Conservation (phyloP, 2,797 vertebrate species). For the Manis javanica region DNA sequence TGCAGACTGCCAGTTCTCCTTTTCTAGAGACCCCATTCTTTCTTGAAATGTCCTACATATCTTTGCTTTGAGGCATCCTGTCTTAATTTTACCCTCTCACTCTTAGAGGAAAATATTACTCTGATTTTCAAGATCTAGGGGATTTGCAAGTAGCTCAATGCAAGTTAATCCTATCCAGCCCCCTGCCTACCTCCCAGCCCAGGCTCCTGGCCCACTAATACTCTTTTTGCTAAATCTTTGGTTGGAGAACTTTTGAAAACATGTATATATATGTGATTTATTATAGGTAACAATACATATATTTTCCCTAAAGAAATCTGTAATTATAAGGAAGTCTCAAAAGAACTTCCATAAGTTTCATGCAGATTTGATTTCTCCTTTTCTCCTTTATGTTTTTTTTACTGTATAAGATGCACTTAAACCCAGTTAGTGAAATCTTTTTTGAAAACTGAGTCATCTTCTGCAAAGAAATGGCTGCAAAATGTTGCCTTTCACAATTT, state of each 20-base stretch:
- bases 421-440: background rate
- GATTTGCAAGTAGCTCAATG: background rate
- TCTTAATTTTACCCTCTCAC: background rate
- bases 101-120: background rate
- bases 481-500: background rate
- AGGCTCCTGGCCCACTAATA: background rate
- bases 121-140: background rate
- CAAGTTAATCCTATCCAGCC: accelerated
- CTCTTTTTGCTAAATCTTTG: background rate
- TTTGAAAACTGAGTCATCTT: background rate
- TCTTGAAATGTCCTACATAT: background rate
- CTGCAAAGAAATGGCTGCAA: background rate
- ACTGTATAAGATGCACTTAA: background rate
- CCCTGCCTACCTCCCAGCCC: background rate
- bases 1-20: background rate
- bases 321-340: background rate
- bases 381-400: background rate
- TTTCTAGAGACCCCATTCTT: background rate
- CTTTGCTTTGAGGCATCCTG: background rate
- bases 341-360: background rate
- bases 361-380: background rate
- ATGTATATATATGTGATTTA: too few species aligned
- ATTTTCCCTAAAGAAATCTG: background rate
- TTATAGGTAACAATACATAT: background rate
- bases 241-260: background rate